These are phyloP conservation scores for Botia kubotai DNA, from an alignment of 2,797 vertebrate genomes.

Conservation along the genomic window DNA sequence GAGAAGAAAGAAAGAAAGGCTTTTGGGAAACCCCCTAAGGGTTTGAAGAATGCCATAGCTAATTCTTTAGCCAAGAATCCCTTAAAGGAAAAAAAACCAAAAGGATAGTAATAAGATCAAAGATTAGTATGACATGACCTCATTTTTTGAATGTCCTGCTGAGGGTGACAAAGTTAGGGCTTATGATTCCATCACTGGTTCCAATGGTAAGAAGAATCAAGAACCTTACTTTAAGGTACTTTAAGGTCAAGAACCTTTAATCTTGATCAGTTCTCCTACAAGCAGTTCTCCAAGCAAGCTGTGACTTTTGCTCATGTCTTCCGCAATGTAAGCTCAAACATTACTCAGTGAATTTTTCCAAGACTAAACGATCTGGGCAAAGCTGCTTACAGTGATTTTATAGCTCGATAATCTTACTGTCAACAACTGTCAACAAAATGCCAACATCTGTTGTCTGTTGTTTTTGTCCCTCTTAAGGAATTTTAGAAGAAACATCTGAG, in stretches of 20 bases:
- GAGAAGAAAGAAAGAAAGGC: slow-evolving; percentile 1
- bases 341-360: no score
- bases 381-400: no score
- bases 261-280: no score
- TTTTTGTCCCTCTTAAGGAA: neutral
- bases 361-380: no score
- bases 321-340: neutral
- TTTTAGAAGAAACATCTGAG: neutral
- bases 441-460: neutral
- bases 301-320: no score
- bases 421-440: neutral
- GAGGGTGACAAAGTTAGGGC: neutral
- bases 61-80: neutral
- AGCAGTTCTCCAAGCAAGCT: no score
- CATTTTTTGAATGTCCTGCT: neutral
- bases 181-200: slow-evolving; percentile 11
- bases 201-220: no score
- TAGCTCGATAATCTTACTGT: neutral
- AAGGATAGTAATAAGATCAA: slow-evolving; percentile 18
- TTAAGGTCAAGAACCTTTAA: no score
- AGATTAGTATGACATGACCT: neutral
- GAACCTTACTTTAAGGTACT: no score
- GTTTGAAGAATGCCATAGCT: slow-evolving; percentile 26
- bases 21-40: slow-evolving; percentile 66
- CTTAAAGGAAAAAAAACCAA: neutral